A percentile compares a stretch with the other conserved stretches of the same genome.
Evolutionary conservation across 2,797 vertebrate species (phyloP).

Genomic region (Thamnophis elegans): DNA sequence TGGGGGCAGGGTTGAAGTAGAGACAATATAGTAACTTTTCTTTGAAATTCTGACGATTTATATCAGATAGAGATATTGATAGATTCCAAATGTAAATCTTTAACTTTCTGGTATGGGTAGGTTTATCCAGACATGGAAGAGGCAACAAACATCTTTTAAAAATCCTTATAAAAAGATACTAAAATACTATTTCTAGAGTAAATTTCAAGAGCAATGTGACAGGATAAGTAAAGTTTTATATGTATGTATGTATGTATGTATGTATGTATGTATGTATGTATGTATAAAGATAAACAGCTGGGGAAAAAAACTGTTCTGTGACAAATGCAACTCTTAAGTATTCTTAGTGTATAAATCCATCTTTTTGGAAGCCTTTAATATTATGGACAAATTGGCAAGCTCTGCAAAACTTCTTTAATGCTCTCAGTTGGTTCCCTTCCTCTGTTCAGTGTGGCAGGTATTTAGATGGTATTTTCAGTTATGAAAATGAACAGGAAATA

Average conservation of each 20-base stretch:
- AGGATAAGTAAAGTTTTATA: neutral
- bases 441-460: neutral
- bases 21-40: constrained; percentile 1
- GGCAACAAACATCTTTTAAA: neutral
- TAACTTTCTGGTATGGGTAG: neutral
- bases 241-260: neutral
- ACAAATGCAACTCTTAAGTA: neutral
- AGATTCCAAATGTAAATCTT: constrained; percentile 22
- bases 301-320: neutral
- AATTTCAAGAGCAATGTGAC: neutral
- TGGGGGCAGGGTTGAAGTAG: neutral
- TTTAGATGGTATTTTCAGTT: neutral
- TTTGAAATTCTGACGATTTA: constrained; percentile 37
- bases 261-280: too few relatives aligned
- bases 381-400: neutral
- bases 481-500: neutral
- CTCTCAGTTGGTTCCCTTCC: neutral
- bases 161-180: neutral
- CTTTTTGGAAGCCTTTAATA: neutral
- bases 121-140: neutral
- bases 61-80: constrained; percentile 3
- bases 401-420: neutral
- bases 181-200: neutral
- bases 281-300: neutral
- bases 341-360: neutral